Conservation (phyloP, 2,797 vertebrate species). For the Siniperca undulata region DNA sequence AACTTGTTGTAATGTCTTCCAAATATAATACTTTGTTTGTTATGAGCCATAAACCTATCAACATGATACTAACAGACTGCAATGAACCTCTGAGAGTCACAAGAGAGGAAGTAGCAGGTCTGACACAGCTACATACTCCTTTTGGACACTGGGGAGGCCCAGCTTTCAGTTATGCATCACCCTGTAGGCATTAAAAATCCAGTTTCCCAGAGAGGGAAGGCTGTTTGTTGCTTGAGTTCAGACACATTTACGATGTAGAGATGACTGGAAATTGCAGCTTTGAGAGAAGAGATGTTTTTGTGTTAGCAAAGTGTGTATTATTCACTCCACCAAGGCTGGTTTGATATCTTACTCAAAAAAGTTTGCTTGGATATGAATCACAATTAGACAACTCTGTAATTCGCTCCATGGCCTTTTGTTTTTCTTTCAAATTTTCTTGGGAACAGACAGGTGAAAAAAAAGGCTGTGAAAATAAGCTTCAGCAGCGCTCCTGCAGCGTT, state of each 20-base stretch:
- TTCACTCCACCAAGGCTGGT: conserved; percentile 10
- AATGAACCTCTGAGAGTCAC: conserved; percentile 48
- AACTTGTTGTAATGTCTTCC: conserved; percentile 40
- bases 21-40: conserved; percentile 67
- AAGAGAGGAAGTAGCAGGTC: conserved; percentile 67
- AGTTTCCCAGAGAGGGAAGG: conserved; percentile 53
- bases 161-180: conserved; percentile 46
- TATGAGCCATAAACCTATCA: conserved; percentile 68
- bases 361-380: conserved; percentile 16
- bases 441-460: conserved; percentile 8
- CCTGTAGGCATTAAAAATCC: conserved; percentile 27
- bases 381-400: background rate
- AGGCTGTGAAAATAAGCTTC: conserved; percentile 11
- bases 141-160: background rate
- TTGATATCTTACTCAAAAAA: conserved; percentile 17
- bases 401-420: background rate
- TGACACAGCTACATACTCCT: background rate
- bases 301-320: background rate
- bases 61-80: conserved; percentile 36
- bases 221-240: conserved; percentile 23
- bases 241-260: conserved; percentile 62
- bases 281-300: conserved; percentile 34
- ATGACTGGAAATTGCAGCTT: conserved; percentile 19
- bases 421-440: conserved; percentile 1
- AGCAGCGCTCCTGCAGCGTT: conserved; percentile 3